Base-by-base conservation (phyloP, 1,140 invertebrate species). In the Penaeus chinensis region DNA sequence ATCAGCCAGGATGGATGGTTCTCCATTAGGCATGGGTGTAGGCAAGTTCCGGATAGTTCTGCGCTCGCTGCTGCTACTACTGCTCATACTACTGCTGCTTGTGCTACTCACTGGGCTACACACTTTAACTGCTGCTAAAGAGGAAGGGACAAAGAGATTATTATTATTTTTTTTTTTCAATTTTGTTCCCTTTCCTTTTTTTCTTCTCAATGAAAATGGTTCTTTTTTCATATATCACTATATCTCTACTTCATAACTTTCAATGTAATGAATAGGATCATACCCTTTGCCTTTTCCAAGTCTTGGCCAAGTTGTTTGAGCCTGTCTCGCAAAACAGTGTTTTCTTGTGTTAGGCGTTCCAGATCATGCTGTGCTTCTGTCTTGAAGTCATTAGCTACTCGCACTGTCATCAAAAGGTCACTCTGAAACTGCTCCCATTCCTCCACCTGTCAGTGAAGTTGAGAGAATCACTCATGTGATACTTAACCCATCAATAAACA, bases 371-470 rank as follows among this genome's bases (percentile, higher is more conserved):
- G 95, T 0, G 96, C 96, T 92, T 97, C 96, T 37, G 96, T 96
- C 78, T 90, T 97, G 92, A 98, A 98, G 92, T 98, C 97, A 92
- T 98, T 98, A 19, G 98, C 97, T 16, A 99, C 97, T 27, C 97
- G 94, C 0, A 99, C 98, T 0, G 97, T 97, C 93, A 97, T 97
- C 54, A 98, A 93, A 0, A 99, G 93, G 93, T 99, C 98, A 85
- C 95, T 95, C 92, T 98, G 97, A 93, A 98, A 98, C 92, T 98
- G 96, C 91, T 96, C 95, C 98, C 97, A 99, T 92, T 98, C 97
- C 20, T 95, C 94, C 89, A 94, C 95, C 94, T 95, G 90, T n/a
- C 89, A 91, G 13, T 82, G 83, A 60, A 47, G 42, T 69, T 69
- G 2, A 60, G 18, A 54, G 16, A 60, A 61, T 62, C 54, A n/a